phyloP scores from a whole-genome alignment of 2,888 invertebrate species.

The Rhodophaea formosa region DNA sequence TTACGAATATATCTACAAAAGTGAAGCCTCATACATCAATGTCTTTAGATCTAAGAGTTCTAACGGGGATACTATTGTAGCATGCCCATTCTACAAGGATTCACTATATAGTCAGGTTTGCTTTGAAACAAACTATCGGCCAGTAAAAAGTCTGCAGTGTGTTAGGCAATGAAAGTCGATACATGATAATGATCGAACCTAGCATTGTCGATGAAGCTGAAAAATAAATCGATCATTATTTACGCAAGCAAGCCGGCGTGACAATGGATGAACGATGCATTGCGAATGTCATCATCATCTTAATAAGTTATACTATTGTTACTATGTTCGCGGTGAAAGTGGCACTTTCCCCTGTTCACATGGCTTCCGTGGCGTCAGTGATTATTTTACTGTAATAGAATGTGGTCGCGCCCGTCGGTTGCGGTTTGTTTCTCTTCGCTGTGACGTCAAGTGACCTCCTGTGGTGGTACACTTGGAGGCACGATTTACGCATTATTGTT shows the following conservation, averaged over 20 bases:
- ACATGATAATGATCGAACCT: conserved; percentile 15
- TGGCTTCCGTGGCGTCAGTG: conserved; percentile 54
- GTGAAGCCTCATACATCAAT: too few relatives aligned
- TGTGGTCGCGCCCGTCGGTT: conserved; percentile 55
- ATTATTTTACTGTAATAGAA: conserved; percentile 51
- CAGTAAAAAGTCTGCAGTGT: too few relatives aligned
- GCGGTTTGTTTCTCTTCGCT: conserved; percentile 50
- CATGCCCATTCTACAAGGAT: too few relatives aligned
- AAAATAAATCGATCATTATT: conserved; percentile 55
- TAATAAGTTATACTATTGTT: conserved; percentile 25
- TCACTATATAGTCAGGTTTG: too few relatives aligned
- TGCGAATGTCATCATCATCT: conserved; percentile 54
- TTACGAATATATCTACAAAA: too few relatives aligned
- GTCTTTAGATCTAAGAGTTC: too few relatives aligned
- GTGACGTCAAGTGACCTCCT: conserved; percentile 17
- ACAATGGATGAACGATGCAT: conserved; percentile 57
- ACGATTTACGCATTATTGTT: neutral
- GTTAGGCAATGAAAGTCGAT: too few relatives aligned
- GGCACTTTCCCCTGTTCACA: conserved; percentile 54
- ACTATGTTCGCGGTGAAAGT: conserved; percentile 54
- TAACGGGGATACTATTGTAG: too few relatives aligned
- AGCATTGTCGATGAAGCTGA: conserved; percentile 42
- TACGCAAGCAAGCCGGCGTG: conserved; percentile 70
- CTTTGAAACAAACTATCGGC: too few relatives aligned
- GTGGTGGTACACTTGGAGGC: conserved; percentile 16